phyloP scores from a whole-genome alignment of 2,113 vertebrate species.

The Poeciliopsis occidentalis region DNA sequence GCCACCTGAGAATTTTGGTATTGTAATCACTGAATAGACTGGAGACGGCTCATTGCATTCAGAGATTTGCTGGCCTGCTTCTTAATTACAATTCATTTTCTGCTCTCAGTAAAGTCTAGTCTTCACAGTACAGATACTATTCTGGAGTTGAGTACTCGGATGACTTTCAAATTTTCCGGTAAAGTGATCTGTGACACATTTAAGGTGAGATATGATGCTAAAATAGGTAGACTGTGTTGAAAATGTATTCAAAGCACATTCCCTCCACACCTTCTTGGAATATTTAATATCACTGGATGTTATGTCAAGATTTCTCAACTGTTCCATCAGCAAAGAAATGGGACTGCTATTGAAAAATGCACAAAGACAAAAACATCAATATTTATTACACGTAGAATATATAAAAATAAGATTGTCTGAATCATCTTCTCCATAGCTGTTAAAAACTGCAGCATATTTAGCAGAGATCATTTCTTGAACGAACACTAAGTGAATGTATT shows the following conservation, averaged over 20 bases:
- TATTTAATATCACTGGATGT: too few relatives aligned
- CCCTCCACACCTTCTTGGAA: too few relatives aligned
- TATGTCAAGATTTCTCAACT: neutral
- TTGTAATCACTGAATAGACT: slow-evolving; percentile 32
- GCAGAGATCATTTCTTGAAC: too few relatives aligned
- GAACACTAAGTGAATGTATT: too few relatives aligned
- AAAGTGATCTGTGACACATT: slow-evolving; percentile 3
- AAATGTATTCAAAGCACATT: neutral
- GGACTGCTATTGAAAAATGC: neutral
- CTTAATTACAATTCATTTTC: slow-evolving; percentile 30
- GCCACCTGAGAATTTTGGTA: slow-evolving; percentile 33
- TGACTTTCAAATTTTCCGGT: slow-evolving; percentile 28
- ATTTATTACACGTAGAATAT: too few relatives aligned
- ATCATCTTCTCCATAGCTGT: too few relatives aligned
- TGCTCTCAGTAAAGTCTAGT: slow-evolving; percentile 6
- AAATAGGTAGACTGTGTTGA: slow-evolving; percentile 2
- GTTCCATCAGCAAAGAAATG: neutral
- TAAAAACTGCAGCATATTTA: too few relatives aligned
- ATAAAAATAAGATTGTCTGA: too few relatives aligned
- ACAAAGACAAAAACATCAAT: neutral
- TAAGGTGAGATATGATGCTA: neutral
- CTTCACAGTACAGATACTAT: slow-evolving; percentile 15
- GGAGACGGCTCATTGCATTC: slow-evolving; percentile 29
- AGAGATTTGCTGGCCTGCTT: slow-evolving; percentile 29
- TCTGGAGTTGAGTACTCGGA: slow-evolving; percentile 14